phyloP scores from a whole-genome alignment of 2,797 vertebrate species.

The Platyrinchus mystaceus region DNA sequence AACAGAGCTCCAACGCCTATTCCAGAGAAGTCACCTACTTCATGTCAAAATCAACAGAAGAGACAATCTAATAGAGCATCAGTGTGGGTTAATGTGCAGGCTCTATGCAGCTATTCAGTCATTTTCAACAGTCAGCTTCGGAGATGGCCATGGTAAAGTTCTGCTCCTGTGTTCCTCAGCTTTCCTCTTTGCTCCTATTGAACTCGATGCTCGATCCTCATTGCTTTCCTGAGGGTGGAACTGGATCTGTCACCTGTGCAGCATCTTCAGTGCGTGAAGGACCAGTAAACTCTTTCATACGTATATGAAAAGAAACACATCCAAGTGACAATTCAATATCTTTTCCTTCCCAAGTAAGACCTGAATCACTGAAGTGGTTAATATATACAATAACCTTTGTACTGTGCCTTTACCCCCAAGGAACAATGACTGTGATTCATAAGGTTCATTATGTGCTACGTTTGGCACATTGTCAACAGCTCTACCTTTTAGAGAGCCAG shows the following conservation, averaged over 20 bases:
- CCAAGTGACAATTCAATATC: not conserved
- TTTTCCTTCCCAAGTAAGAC: not conserved
- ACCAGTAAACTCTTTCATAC: not conserved
- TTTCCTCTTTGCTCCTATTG: not conserved
- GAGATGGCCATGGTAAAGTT: not conserved
- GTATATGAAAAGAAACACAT: not conserved
- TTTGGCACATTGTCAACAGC: slow-evolving; percentile 22
- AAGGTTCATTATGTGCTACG: slow-evolving; percentile 4
- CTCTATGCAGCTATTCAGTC: fast-evolving
- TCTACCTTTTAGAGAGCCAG: not conserved
- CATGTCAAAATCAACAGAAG: not conserved
- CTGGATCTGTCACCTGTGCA: not conserved
- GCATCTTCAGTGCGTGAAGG: fast-evolving
- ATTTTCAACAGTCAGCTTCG: not conserved
- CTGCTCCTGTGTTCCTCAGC: not conserved
- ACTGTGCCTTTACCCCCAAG: not conserved
- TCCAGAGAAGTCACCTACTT: not conserved
- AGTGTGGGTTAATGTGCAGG: not conserved
- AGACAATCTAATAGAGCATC: not conserved
- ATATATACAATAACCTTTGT: not conserved
- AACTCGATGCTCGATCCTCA: fast-evolving
- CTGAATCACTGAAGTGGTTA: not conserved
- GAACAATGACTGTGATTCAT: slow-evolving; percentile 35
- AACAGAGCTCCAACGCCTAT: not conserved
- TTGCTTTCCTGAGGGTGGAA: not conserved